Percentiles rank a stretch among this genome's conserved stretches.
phyloP scores from a whole-genome alignment of 2,888 invertebrate species.

The Apotomis capreana region DNA sequence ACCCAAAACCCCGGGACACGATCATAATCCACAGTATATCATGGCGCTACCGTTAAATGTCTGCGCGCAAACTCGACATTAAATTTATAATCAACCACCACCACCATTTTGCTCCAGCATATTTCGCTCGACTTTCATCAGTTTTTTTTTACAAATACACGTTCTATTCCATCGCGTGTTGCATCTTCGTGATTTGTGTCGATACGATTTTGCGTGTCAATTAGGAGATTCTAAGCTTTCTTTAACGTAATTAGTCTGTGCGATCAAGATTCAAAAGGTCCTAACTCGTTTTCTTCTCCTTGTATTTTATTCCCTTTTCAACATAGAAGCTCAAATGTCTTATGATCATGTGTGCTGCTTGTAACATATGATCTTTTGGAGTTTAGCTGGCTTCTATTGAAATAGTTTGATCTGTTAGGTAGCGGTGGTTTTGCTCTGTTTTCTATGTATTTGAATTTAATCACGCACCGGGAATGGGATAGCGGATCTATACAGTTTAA shows the following conservation, averaged over 20 bases:
- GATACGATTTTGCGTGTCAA: slow-evolving; percentile 39
- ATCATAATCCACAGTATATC: slow-evolving; percentile 3
- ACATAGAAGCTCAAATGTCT: background rate
- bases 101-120: slow-evolving; percentile 43
- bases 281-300: background rate
- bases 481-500: slow-evolving; percentile 28
- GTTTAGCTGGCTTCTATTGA: slow-evolving; percentile 12
- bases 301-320: background rate
- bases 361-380: slow-evolving; percentile 5
- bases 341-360: background rate
- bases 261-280: slow-evolving; percentile 6
- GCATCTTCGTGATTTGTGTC: slow-evolving; percentile 39
- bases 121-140: slow-evolving; percentile 45
- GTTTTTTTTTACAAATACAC: slow-evolving; percentile 45
- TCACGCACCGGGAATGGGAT: slow-evolving; percentile 36
- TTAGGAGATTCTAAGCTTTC: slow-evolving; percentile 42
- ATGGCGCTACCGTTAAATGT: slow-evolving; percentile 17
- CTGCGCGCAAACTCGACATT: slow-evolving; percentile 25
- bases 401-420: slow-evolving; percentile 38
- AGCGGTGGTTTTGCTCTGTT: slow-evolving; percentile 49
- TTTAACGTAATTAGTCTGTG: slow-evolving; percentile 28
- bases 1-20: background rate
- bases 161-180: slow-evolving; percentile 39
- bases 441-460: slow-evolving; percentile 42
- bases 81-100: slow-evolving; percentile 46